Evolutionary conservation across 2,888 invertebrate genomes (phyloP), one percentile per base, ranked within the genome.

Genomic region (Allygus modestus): DNA sequence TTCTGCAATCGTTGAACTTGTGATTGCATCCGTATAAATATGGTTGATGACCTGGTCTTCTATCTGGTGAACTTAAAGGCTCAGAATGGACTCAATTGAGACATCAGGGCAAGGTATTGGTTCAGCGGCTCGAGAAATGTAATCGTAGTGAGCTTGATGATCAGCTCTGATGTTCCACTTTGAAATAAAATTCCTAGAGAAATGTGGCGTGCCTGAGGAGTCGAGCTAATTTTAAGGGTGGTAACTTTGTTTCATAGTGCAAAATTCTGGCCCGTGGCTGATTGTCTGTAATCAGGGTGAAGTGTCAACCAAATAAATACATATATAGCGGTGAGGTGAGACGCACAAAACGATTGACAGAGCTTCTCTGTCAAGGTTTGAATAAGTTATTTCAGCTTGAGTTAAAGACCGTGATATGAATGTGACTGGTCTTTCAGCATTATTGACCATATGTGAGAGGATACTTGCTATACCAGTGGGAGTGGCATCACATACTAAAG

Each of bases 261-360:
- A 84, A 69, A 61, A 85, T 85, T 11, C 28, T 37, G 1, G 58
- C 28, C 4, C 84, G 31, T 7, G 84, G 85, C 41, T 84, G 79
- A 26, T 85, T 85, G 26, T 85, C 85, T 12, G 69, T 58, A n/a
- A 84, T 81, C 9, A 84, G 81, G n/a, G 79, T 81, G 51, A 85
- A 85, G 20, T 84, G 31, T 17, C 81, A 2, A 20, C 84, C 85
- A 71, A 37, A 85, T n/a, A 85, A 20, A 37, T 37, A 37, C 37
- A 23, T 84, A 85, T 20, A 65, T 15, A 37, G n/a, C 15, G 61
- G 28, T 61, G 69, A 5, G 28, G 20, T 69, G 11, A 37, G 7
- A 37, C 37, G 11, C 37, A 37, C 4, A 31, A 71, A 9, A 17
- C 11, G 1, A 82, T n/a, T 26, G 31, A 31, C 9, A 41, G 31